Percentiles rank a stretch among this genome's conserved stretches.
Conservation (phyloP, 2,113 vertebrate genomes). For the Trogon melanurus region DNA sequence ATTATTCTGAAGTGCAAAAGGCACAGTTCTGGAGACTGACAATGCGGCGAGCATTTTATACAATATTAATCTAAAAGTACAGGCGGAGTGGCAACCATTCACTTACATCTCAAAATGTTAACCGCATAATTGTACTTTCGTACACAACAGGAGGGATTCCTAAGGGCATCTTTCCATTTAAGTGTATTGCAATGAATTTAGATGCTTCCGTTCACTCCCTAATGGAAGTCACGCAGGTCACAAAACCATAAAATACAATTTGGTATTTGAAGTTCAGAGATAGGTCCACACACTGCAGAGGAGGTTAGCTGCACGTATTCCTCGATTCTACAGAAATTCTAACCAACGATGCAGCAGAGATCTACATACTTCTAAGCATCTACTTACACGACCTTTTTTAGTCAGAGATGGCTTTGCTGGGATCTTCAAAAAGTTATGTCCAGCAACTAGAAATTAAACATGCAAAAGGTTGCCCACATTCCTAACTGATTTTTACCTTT, state of each 20-base stretch:
- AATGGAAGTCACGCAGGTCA: constrained; percentile 31
- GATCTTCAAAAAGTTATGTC: background rate
- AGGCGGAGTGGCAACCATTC: constrained; percentile 20
- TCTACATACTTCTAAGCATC: background rate
- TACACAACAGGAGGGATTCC: background rate
- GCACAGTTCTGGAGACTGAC: constrained; percentile 16
- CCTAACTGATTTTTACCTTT: background rate
- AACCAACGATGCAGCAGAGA: background rate
- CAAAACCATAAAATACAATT: background rate
- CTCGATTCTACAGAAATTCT: background rate
- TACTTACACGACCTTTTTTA: background rate
- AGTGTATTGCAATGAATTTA: background rate
- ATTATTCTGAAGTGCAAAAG: background rate
- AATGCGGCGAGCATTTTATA: constrained; percentile 12
- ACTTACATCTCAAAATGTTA: constrained; percentile 38
- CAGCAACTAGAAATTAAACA: background rate
- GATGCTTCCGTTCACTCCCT: constrained; percentile 9
- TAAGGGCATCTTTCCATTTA: constrained; percentile 44
- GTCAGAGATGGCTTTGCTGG: background rate
- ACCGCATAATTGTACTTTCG: constrained; percentile 10
- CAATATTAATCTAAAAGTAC: constrained; percentile 55
- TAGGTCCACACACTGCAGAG: background rate
- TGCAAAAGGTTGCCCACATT: background rate
- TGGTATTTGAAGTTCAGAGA: background rate
- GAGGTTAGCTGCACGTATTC: background rate